Base-by-base conservation (phyloP, 2,888 invertebrate species). In the Polyommatus iphigenia region DNA sequence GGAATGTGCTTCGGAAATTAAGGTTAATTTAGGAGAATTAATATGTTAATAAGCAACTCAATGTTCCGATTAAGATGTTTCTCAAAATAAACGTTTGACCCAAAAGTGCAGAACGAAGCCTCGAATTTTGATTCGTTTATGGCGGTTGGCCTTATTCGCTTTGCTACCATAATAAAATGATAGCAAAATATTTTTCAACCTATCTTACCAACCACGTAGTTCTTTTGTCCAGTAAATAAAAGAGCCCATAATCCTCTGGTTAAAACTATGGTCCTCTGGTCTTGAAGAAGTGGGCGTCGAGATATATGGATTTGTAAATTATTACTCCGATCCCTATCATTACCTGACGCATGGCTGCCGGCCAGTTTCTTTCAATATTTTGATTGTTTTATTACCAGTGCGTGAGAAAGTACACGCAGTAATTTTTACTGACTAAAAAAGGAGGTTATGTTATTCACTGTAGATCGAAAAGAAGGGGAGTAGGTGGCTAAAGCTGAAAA, bases 271-370 rank as follows among this genome's bases (percentile, higher is more conserved):
- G 75, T 75, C 50, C 24, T 54, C 24, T 73, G 20, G 84, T 86
- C 87, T 84, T 85, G 84, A 76, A 78, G 77, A 46, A 46, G 85
- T 85, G 84, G 85, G 85, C 82, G 85, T 85, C 84, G 84, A 89
- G 87, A 36, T 24, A 85, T 88, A 87, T 89, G 89, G 83, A 84
- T 73, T 83, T 86, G 87, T 85, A 91, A 91, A 91, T 92, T 90
- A 87, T 88, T 90, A 87, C 88, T 85, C 83, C 88, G 90, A 91
- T 91, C 87, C 88, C 89, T 91, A 92, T 93, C 90, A 91, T 92
- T 91, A 92, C 86, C 87, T 82, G 83, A 85, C 86, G 85, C 84
- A 88, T 90, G 84, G 89, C 92, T 92, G 89, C 90, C 88, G 91
- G 91, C 90, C 80, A 86, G 85, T 83, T 87, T 89, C 59, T 86